Conservation (phyloP, 2,888 invertebrate genomes). For the Anoplius nigerrimus region DNA sequence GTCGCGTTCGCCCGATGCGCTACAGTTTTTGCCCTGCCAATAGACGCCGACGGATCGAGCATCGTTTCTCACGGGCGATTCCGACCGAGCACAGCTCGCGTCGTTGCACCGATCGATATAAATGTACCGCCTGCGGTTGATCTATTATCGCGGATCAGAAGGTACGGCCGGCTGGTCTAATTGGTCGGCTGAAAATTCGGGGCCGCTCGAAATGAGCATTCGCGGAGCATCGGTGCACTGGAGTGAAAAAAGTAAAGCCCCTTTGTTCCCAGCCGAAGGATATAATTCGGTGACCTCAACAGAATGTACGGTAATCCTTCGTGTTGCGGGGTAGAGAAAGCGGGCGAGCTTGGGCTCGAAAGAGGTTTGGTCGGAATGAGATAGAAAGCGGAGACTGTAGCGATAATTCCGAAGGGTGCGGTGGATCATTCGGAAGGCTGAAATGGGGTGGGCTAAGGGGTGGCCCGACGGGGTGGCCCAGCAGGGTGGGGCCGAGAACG, state of each 20-base stretch:
- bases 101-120: too few species aligned
- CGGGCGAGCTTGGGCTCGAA: neutral
- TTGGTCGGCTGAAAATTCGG: neutral
- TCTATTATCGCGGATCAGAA: too few species aligned
- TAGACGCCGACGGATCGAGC: too few species aligned
- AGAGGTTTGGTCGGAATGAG: neutral
- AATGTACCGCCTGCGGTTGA: too few species aligned
- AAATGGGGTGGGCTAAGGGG: neutral
- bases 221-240: conserved; percentile 35
- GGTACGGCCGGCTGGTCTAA: neutral
- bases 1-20: too few species aligned
- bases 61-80: too few species aligned
- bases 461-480: neutral
- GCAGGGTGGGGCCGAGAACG: conserved; percentile 32
- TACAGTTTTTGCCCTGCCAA: too few species aligned
- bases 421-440: conserved; percentile 1
- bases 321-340: conserved; percentile 47
- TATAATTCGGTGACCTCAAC: conserved; percentile 61
- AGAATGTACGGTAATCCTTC: conserved; percentile 60
- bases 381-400: neutral
- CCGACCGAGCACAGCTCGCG: too few species aligned
- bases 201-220: conserved; percentile 43
- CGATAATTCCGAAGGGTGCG: conserved; percentile 1
- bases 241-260: conserved; percentile 46
- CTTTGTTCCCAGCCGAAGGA: conserved; percentile 48